Conservation (phyloP, 2,888 invertebrate genomes). For the Nymphalis c-album region DNA sequence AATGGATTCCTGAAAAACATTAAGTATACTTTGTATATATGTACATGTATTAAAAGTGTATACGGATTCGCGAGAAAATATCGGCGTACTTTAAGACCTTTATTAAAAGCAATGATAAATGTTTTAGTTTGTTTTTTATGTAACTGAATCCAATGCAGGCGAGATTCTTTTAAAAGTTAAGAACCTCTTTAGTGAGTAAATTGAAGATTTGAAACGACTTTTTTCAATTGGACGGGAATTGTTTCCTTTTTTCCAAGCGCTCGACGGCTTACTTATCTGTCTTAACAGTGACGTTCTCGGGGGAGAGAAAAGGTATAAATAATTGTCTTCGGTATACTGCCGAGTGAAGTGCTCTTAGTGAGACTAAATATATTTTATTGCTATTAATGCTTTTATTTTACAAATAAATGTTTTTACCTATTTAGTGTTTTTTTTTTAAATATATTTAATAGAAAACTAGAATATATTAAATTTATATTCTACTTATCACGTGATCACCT, state of each 20-base stretch:
- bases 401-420: conserved; percentile 2
- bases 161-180: conserved; percentile 43
- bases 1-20: no score
- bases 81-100: not conserved
- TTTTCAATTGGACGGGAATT: conserved; percentile 43
- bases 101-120: conserved; percentile 1
- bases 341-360: conserved; percentile 19
- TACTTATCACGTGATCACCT: no score
- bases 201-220: conserved; percentile 43
- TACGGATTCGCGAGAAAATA: not conserved
- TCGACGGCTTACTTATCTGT: conserved; percentile 36
- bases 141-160: conserved; percentile 26
- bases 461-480: no score
- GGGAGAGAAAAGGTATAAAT: conserved; percentile 35
- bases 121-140: not conserved
- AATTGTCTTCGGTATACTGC: conserved; percentile 26
- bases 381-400: conserved; percentile 8
- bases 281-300: conserved; percentile 31
- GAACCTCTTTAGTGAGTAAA: conserved; percentile 44
- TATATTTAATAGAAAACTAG: no score
- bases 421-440: no score
- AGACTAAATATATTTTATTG: conserved; percentile 18
- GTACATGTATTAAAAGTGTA: no score
- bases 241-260: conserved; percentile 39
- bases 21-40: no score